A percentile compares a stretch with the other conserved stretches of the same genome.
Conservation (phyloP, 2,888 invertebrate genomes). For the Glyphotaelius pellucidus region DNA sequence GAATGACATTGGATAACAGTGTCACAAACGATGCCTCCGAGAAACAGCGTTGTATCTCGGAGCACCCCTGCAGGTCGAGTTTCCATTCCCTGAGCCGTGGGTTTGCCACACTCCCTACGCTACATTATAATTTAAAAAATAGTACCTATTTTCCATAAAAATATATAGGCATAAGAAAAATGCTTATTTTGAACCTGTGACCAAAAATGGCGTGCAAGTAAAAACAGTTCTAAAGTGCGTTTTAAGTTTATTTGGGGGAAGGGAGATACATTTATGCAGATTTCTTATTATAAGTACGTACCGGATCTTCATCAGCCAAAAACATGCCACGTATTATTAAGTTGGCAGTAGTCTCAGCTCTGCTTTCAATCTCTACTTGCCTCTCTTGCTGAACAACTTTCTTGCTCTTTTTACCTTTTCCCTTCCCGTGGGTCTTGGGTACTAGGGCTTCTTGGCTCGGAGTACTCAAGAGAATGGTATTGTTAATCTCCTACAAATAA, state of each 20-base stretch:
- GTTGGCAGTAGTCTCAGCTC: slow-evolving; percentile 24
- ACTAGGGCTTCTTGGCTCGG: neutral
- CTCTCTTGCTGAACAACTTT: neutral
- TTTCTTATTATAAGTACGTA: neutral
- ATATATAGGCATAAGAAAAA: neutral
- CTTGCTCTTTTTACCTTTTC: slow-evolving; percentile 50
- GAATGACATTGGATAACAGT: too few relatives aligned
- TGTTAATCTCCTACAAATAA: neutral
- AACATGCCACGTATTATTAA: slow-evolving; percentile 50
- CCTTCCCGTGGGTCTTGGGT: slow-evolving; percentile 39
- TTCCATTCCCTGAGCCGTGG: too few relatives aligned
- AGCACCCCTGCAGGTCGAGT: too few relatives aligned
- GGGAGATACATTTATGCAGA: neutral
- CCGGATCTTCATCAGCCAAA: slow-evolving; percentile 46
- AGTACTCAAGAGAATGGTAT: neutral
- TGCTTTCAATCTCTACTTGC: neutral
- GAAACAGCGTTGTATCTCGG: too few relatives aligned
- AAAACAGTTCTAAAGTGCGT: neutral
- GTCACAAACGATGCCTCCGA: too few relatives aligned
- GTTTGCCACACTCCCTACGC: too few relatives aligned
- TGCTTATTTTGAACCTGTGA: neutral
- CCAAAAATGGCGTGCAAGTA: neutral
- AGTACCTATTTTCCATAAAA: neutral
- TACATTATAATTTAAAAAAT: too few relatives aligned
- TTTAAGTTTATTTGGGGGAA: neutral